Evolutionary conservation across 2,888 invertebrate species (phyloP).

Genomic region (Prenolepis imparis): DNA sequence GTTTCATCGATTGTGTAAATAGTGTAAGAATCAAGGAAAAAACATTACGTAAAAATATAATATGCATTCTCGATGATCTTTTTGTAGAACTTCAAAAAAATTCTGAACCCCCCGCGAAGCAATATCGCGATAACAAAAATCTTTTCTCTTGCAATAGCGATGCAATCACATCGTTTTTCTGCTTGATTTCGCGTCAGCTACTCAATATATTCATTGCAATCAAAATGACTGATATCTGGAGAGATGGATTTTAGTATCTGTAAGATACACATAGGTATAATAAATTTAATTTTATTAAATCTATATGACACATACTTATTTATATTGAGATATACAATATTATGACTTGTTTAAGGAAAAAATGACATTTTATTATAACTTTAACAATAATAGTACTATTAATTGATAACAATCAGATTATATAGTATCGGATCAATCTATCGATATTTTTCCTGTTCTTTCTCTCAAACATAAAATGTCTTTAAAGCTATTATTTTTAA

Average conservation of each 20-base stretch:
- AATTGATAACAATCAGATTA: neutral
- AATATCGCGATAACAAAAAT: conserved; percentile 47
- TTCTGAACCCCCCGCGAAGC: conserved; percentile 40
- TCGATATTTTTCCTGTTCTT: neutral
- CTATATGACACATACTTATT: neutral
- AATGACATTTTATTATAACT: neutral
- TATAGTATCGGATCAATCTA: neutral
- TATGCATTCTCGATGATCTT: neutral
- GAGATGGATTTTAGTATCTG: neutral
- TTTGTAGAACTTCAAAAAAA: conserved; percentile 34
- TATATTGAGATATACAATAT: neutral
- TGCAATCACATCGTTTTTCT: conserved; percentile 13
- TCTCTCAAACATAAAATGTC: neutral
- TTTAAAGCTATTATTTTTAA: neutral
- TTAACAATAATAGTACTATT: neutral
- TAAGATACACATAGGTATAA: neutral
- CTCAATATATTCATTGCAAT: neutral
- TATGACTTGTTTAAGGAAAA: neutral
- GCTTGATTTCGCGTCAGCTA: conserved; percentile 16
- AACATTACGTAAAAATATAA: conserved; percentile 57
- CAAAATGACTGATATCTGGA: conserved; percentile 11
- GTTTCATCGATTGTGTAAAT: conserved; percentile 39
- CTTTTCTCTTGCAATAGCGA: conserved; percentile 12
- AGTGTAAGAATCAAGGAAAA: conserved; percentile 2
- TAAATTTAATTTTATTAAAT: conserved; percentile 25